Evolutionary conservation across 2,888 invertebrate genomes (phyloP).

Genomic region (Melinaea marsaeus): DNA sequence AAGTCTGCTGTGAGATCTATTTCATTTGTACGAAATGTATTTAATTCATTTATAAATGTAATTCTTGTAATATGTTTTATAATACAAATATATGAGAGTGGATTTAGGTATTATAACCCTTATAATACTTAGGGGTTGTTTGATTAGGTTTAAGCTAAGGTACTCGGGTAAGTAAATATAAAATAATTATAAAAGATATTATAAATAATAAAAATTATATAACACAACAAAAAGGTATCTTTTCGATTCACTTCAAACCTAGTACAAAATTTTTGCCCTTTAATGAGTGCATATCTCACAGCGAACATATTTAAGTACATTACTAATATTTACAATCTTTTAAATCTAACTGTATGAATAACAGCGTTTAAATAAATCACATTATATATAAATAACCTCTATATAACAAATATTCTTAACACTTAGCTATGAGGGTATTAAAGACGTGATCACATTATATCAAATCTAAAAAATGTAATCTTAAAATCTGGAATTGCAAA

Average conservation of each 20-base stretch:
- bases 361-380: slow-evolving; percentile 47
- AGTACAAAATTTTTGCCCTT: slow-evolving; percentile 25
- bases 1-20: slow-evolving; percentile 36
- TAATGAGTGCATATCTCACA: slow-evolving; percentile 35
- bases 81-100: not conserved
- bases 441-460: slow-evolving; percentile 35
- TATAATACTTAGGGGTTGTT: too few relatives aligned
- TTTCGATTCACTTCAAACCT: too few relatives aligned
- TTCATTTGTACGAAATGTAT: slow-evolving; percentile 15
- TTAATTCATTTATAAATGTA: not conserved
- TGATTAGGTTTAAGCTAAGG: too few relatives aligned
- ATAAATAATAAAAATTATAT: too few relatives aligned
- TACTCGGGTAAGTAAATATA: too few relatives aligned
- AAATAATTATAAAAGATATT: too few relatives aligned
- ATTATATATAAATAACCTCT: slow-evolving; percentile 37
- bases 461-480: slow-evolving; percentile 12
- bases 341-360: slow-evolving; percentile 41
- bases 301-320: slow-evolving; percentile 38
- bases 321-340: slow-evolving; percentile 35
- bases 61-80: not conserved
- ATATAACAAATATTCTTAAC: slow-evolving; percentile 38
- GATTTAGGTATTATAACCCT: too few relatives aligned
- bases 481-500: not conserved
- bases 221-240: too few relatives aligned
- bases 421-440: slow-evolving; percentile 35